Base-by-base conservation (phyloP, 2,797 vertebrate species). In the Melanotaenia parkinsoni region DNA sequence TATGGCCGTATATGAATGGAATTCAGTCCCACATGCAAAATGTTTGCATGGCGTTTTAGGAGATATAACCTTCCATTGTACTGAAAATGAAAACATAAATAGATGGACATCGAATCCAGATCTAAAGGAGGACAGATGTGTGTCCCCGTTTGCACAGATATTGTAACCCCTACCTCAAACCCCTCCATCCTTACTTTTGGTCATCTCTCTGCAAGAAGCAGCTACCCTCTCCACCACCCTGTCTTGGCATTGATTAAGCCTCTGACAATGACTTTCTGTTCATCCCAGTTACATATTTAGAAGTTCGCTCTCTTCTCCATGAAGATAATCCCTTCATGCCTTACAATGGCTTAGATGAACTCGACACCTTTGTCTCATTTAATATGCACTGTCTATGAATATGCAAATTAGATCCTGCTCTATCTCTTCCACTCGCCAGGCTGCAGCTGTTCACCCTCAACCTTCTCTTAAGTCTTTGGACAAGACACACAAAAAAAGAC, bases 391-490 rank as follows among this genome's bases (percentile, higher is more conserved):
- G 45, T 22, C 6, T 35, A 51, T 64, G n/a, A 51, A 64, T 33
- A 64, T 64, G 20, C 11, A 24, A 32, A 64, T 22, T 37, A 35
- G 45, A 7, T 6, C n/a, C n/a, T 13, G 6, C 61, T 33, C 20
- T 51, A 30, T 64, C 54, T 30, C 28, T 4, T 57, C 28, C 28
- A 57, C 54, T 32, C 28, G 16, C 54, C 28, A 28, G 16, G 54
- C 54, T 57, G 54, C 54, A 57, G 24, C 54, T 57, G 54, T 57
- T 57, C 54, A 57, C 28, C 54, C 54, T 57, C 26, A 57, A 56
- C 53, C 53, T 56, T 56, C 26, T 16, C 26, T 56, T 56, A 5
- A 57, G 26, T 57, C 24, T 30, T 30, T 32, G 13, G 14, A 16
- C 30, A 30, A 57, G 28, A 30, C 10, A 57, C 14, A 20, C 18